A percentile compares a stretch with the other conserved stretches of the same genome.
Conservation (phyloP, 1,140 invertebrate species). For the Hylyphantes graminicola region DNA sequence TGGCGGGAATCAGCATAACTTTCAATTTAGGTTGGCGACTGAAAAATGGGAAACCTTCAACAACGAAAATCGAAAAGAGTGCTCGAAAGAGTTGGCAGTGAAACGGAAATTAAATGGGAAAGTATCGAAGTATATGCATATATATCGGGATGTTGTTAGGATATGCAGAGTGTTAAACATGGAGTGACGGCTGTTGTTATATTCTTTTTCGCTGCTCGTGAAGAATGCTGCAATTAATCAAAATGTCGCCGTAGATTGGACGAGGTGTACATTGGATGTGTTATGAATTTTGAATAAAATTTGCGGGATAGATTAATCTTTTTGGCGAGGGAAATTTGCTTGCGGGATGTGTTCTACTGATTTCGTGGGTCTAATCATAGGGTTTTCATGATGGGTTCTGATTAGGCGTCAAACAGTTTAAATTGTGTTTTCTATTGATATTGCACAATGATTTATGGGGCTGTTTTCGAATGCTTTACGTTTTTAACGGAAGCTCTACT, state of each 20-base stretch:
- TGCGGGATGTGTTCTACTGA: too few relatives aligned
- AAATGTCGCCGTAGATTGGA: slow-evolving; percentile 1
- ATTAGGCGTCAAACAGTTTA: too few relatives aligned
- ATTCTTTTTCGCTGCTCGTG: neutral
- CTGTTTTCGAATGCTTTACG: too few relatives aligned
- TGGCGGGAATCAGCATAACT: too few relatives aligned
- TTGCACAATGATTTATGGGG: too few relatives aligned
- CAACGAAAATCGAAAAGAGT: neutral
- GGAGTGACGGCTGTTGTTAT: slow-evolving; percentile 30
- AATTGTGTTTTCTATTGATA: too few relatives aligned
- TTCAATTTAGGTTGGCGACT: too few relatives aligned
- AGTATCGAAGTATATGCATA: slow-evolving; percentile 18
- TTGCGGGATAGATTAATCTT: neutral
- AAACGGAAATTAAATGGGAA: slow-evolving; percentile 43
- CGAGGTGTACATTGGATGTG: slow-evolving; percentile 1
- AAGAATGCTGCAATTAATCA: slow-evolving; percentile 38
- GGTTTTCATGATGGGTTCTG: too few relatives aligned
- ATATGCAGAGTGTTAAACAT: slow-evolving; percentile 29
- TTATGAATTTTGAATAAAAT: slow-evolving; percentile 38
- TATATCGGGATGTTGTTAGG: slow-evolving; percentile 18
- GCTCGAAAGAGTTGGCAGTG: slow-evolving; percentile 21
- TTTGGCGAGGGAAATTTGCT: too few relatives aligned
- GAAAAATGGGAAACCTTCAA: too few relatives aligned
- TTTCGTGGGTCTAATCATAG: too few relatives aligned
- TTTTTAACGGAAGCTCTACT: too few relatives aligned